These are phyloP conservation scores for Progne subis DNA, from an alignment of 2,113 vertebrate genomes.

Conservation along the genomic window DNA sequence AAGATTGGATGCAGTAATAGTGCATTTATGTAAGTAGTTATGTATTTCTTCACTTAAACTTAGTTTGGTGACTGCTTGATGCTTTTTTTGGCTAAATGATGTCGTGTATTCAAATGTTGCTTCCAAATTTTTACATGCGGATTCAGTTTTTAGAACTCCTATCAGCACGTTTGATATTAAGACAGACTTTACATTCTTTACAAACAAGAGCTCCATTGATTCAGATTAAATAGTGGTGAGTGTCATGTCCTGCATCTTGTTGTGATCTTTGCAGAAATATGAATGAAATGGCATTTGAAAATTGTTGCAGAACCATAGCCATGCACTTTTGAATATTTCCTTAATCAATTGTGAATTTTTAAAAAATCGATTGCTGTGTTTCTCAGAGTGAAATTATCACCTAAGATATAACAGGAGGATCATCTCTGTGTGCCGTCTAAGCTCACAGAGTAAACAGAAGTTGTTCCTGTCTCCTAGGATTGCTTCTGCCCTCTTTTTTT, in stretches of 20 bases:
- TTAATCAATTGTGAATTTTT: neutral
- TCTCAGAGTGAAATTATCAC: neutral
- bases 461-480: neutral
- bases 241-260: rapidly evolving
- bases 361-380: neutral
- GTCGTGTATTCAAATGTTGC: neutral
- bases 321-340: neutral
- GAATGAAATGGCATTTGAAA: neutral
- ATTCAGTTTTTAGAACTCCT: neutral
- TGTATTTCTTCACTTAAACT: neutral
- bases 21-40: neutral
- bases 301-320: neutral
- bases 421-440: neutral
- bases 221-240: neutral
- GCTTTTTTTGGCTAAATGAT: neutral
- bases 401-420: neutral
- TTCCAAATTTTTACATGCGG: neutral
- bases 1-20: neutral
- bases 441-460: neutral
- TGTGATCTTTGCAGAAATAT: neutral
- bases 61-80: neutral
- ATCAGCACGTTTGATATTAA: neutral
- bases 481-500: neutral
- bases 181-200: neutral
- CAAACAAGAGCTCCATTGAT: neutral